These are phyloP conservation scores for Coelopa frigida DNA, from an alignment of 1,140 invertebrate species.

Conservation along the genomic window DNA sequence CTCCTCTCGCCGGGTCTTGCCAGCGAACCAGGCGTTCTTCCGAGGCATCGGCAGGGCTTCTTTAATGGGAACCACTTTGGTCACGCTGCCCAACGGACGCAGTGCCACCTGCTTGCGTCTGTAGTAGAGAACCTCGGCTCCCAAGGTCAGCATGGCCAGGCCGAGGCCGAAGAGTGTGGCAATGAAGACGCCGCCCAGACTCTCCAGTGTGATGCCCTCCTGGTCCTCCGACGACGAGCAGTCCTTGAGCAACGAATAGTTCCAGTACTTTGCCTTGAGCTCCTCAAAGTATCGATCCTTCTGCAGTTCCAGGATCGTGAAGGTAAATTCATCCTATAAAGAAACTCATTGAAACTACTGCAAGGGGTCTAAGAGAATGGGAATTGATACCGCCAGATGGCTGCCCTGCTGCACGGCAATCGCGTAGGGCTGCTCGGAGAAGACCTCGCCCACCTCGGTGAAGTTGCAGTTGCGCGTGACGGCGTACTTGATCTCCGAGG, in stretches of 20 bases:
- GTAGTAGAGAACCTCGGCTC: conserved; percentile 72
- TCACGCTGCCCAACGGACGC: conserved; percentile 11
- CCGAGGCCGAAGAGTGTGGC: conserved; percentile 76
- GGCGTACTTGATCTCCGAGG: conserved; percentile 75
- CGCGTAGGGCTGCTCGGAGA: conserved; percentile 82
- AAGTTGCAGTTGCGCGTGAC: conserved; percentile 77
- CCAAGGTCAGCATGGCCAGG: conserved; percentile 73
- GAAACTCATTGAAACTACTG: too few relatives aligned
- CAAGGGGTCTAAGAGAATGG: too few relatives aligned
- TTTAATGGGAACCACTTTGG: conserved; percentile 23
- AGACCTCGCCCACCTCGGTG: conserved; percentile 79
- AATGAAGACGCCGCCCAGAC: conserved; percentile 84
- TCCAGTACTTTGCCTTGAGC: conserved; percentile 75
- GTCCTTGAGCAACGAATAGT: conserved; percentile 56
- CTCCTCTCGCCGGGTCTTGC: conserved; percentile 11
- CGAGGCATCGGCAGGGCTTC: conserved; percentile 6
- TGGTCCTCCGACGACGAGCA: conserved; percentile 70
- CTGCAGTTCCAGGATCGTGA: conserved; percentile 71
- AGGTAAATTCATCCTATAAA: conserved; percentile 71
- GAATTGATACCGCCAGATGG: conserved; percentile 47
- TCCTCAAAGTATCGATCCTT: conserved; percentile 77
- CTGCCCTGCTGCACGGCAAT: conserved; percentile 82
- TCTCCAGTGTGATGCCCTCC: conserved; percentile 81
- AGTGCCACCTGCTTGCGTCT: conserved; percentile 43
- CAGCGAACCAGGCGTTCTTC: not conserved